Evolutionary conservation across 2,888 invertebrate species (phyloP).

Genomic region (Dendrolimus pini): DNA sequence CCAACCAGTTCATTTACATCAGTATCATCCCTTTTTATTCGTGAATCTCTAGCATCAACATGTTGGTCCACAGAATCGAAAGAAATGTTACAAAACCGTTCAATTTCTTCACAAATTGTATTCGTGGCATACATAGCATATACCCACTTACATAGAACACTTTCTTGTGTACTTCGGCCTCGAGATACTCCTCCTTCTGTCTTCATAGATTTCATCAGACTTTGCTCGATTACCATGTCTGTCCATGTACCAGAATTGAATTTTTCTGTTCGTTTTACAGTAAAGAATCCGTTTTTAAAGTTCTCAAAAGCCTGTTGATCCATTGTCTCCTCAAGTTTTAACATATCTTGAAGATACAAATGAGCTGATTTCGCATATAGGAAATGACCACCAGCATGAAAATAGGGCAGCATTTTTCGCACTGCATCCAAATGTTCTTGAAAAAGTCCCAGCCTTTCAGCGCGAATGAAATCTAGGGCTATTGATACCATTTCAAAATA

Average conservation of each 20-base stretch:
- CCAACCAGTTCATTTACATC: slow-evolving; percentile 13
- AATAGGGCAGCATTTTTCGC: slow-evolving; percentile 27
- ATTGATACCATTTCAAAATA: slow-evolving; percentile 34
- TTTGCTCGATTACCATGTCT: slow-evolving; percentile 37
- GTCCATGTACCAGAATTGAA: slow-evolving; percentile 39
- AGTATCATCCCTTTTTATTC: slow-evolving; percentile 11
- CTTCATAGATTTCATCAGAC: slow-evolving; percentile 34
- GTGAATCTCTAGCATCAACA: slow-evolving; percentile 16
- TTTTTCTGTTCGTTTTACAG: slow-evolving; percentile 25
- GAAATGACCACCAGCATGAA: slow-evolving; percentile 33
- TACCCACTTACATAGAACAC: slow-evolving; percentile 31
- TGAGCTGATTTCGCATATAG: slow-evolving; percentile 27
- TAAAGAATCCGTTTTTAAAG: neutral
- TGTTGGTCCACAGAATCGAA: slow-evolving; percentile 15
- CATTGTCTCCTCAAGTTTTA: slow-evolving; percentile 23
- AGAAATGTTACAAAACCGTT: slow-evolving; percentile 12
- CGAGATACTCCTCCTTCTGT: slow-evolving; percentile 43
- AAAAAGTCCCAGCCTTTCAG: slow-evolving; percentile 22
- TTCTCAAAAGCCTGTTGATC: too few species aligned
- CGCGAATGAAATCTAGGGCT: slow-evolving; percentile 23
- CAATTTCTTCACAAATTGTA: slow-evolving; percentile 10
- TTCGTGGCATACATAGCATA: slow-evolving; percentile 8
- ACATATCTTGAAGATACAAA: slow-evolving; percentile 26
- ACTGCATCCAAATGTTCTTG: slow-evolving; percentile 22
- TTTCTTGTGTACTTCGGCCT: slow-evolving; percentile 39